phyloP scores from a whole-genome alignment of 2,113 vertebrate genomes.

The Nerophis lumbriciformis region DNA sequence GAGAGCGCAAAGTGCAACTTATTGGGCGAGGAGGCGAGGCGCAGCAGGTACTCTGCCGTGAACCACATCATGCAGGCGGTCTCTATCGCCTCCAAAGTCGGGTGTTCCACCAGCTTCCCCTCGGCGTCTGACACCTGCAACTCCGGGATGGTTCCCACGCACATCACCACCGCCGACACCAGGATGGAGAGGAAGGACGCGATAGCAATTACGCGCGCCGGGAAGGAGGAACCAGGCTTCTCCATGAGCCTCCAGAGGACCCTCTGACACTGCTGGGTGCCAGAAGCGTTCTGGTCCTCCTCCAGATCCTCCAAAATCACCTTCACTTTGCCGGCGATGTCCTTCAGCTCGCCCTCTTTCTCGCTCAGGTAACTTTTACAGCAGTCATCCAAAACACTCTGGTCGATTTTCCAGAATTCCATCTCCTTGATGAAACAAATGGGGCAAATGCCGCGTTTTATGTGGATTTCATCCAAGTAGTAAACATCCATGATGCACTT shows the following conservation, averaged over 20 bases:
- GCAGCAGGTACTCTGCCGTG: slow-evolving; percentile 86
- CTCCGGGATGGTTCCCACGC: slow-evolving; percentile 91
- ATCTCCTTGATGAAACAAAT: slow-evolving; percentile 97
- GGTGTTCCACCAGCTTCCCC: slow-evolving; percentile 88
- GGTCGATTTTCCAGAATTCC: slow-evolving; percentile 98
- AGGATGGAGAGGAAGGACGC: slow-evolving; percentile 89
- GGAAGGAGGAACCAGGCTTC: slow-evolving; percentile 87
- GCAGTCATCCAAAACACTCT: slow-evolving; percentile 87
- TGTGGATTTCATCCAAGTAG: slow-evolving; percentile 92
- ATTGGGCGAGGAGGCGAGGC: slow-evolving; percentile 85
- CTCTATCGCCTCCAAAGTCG: slow-evolving; percentile 87
- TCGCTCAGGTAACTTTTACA: slow-evolving; percentile 89
- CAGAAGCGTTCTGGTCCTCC: slow-evolving; percentile 71
- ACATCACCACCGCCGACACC: slow-evolving; percentile 90
- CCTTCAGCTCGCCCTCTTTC: slow-evolving; percentile 89
- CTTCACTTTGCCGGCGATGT: slow-evolving; percentile 88
- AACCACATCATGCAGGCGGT: slow-evolving; percentile 94
- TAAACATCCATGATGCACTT: slow-evolving; percentile 92
- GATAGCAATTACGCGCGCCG: slow-evolving; percentile 83
- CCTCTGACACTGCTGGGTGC: slow-evolving; percentile 82
- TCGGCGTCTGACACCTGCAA: slow-evolving; percentile 83
- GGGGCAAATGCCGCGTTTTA: slow-evolving; percentile 93
- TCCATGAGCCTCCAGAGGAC: slow-evolving; percentile 92
- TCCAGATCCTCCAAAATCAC: slow-evolving; percentile 89
- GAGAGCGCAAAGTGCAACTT: slow-evolving; percentile 85